These are phyloP conservation scores for Agapornis canus DNA, from an alignment of 2,797 vertebrate genomes.

Conservation along the genomic window DNA sequence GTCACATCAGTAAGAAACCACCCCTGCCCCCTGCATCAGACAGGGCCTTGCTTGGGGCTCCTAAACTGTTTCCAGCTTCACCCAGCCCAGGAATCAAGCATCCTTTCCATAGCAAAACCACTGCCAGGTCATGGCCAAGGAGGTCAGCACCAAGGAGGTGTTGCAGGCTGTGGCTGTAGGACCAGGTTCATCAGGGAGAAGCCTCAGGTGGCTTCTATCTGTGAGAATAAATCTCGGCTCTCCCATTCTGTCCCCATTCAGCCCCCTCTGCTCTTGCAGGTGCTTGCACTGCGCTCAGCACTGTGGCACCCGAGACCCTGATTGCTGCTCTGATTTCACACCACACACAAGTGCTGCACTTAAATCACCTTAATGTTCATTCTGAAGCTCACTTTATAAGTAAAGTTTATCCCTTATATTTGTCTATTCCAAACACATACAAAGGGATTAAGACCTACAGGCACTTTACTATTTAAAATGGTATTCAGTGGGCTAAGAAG, in stretches of 20 bases:
- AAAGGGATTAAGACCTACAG: accelerated
- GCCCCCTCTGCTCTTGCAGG: neutral
- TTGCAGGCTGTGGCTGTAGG: neutral
- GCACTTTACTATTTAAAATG: neutral
- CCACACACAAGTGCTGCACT: neutral
- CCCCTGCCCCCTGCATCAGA: neutral
- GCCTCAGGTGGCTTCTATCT: neutral
- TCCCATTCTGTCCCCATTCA: neutral
- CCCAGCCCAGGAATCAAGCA: neutral
- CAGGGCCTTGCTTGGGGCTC: neutral
- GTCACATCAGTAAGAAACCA: accelerated
- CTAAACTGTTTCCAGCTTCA: neutral
- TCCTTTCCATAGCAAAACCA: neutral
- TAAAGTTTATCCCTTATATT: neutral
- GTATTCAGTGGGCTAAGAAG: neutral
- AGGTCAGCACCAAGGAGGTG: neutral
- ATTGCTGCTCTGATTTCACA: neutral
- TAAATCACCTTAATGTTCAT: neutral
- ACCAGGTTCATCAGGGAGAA: neutral
- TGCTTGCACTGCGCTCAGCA: neutral
- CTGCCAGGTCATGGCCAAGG: neutral
- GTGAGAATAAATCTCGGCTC: neutral
- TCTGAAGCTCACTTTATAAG: neutral
- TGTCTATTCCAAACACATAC: neutral
- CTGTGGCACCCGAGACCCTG: neutral